Conservation (phyloP, 2,113 vertebrate species). For the Sturnus vulgaris region DNA sequence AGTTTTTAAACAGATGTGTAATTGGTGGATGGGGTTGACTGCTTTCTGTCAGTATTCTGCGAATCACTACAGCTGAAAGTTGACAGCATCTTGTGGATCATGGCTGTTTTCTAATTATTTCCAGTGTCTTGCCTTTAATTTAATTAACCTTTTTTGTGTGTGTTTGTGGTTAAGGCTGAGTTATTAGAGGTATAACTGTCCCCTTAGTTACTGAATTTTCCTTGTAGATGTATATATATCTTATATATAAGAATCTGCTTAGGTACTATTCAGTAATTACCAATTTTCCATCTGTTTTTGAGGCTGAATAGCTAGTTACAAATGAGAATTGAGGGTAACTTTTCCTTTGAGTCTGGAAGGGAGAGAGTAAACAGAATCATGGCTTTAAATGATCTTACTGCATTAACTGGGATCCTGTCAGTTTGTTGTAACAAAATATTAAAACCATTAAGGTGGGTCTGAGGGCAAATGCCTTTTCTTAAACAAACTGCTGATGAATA, state of each 20-base stretch:
- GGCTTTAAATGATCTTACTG: background rate
- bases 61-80: background rate
- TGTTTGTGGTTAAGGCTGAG: background rate
- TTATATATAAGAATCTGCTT: background rate
- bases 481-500: background rate
- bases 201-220: background rate
- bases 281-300: background rate
- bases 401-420: background rate
- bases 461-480: background rate
- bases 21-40: slow-evolving; percentile 3
- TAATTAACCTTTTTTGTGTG: background rate
- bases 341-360: background rate
- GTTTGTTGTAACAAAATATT: background rate
- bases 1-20: slow-evolving; percentile 1
- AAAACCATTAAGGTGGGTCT: background rate
- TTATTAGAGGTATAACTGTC: background rate
- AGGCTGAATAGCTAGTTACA: background rate
- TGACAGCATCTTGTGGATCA: background rate
- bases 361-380: background rate
- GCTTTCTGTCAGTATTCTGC: slow-evolving; percentile 43
- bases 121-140: background rate
- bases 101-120: slow-evolving; percentile 33
- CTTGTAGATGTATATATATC: background rate
- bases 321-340: background rate
- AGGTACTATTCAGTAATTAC: background rate